Conservation (phyloP, 2,113 vertebrate species). For the Leptobrachium ailaonicum region DNA sequence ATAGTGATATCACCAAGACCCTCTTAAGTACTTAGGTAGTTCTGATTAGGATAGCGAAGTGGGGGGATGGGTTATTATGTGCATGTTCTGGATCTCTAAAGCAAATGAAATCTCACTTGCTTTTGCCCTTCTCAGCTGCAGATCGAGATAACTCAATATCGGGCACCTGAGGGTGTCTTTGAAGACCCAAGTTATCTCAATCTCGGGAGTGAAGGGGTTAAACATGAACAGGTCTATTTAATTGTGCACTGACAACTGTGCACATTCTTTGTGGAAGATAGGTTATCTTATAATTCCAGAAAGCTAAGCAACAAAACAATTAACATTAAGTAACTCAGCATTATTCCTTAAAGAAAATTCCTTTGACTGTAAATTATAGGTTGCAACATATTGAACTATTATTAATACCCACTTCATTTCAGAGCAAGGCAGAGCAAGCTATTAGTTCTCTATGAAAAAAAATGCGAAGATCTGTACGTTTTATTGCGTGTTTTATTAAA, state of each 20-base stretch:
- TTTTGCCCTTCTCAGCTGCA: no score
- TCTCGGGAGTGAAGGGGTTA: no score
- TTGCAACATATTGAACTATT: conserved; percentile 26
- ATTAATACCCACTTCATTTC: conserved; percentile 8
- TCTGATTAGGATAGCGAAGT: no score
- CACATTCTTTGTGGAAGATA: background rate
- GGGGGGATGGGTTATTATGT: no score
- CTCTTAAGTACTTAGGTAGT: no score
- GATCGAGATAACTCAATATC: no score
- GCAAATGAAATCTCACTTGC: no score
- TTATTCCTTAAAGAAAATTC: conserved; percentile 26
- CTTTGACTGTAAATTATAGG: conserved; percentile 27
- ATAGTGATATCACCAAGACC: no score
- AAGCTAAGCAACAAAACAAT: conserved; percentile 27
- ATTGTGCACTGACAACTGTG: background rate
- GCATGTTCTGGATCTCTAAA: no score
- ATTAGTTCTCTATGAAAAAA: conserved; percentile 2
- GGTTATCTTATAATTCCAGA: conserved; percentile 15
- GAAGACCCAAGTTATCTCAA: no score
- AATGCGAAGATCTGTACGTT: conserved; percentile 8
- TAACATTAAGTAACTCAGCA: conserved; percentile 3
- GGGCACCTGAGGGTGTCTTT: no score
- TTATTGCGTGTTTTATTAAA: conserved; percentile 14
- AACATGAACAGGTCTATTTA: background rate
- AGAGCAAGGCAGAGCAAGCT: conserved; percentile 1